phyloP scores from a whole-genome alignment of 2,888 invertebrate species.

The Nebria salina region DNA sequence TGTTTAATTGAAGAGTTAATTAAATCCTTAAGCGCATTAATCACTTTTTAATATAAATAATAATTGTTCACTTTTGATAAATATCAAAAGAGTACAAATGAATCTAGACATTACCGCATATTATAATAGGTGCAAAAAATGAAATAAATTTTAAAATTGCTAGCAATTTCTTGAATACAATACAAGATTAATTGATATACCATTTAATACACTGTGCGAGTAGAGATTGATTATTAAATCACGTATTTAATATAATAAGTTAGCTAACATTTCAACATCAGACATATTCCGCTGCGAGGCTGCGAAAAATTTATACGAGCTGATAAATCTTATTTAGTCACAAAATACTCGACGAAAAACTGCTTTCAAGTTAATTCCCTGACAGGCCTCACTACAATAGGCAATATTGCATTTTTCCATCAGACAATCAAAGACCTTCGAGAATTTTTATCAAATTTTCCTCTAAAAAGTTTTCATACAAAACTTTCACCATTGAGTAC shows the following conservation, averaged over 20 bases:
- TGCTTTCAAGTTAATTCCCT: not conserved
- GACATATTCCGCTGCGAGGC: not conserved
- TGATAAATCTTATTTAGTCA: not conserved
- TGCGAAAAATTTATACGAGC: not conserved
- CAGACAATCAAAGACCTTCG: not conserved
- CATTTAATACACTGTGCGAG: not conserved
- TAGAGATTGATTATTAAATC: not conserved
- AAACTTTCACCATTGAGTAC: not conserved
- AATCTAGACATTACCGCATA: not conserved
- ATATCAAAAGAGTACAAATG: not conserved
- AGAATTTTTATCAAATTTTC: not conserved
- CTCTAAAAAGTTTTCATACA: not conserved
- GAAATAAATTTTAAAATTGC: not conserved
- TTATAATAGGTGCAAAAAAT: not conserved
- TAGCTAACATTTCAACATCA: not conserved
- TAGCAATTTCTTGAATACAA: not conserved
- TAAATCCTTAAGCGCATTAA: not conserved
- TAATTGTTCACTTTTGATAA: not conserved
- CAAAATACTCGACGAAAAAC: not conserved
- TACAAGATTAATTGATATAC: not conserved
- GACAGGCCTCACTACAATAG: not conserved
- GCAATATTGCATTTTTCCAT: not conserved
- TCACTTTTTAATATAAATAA: not conserved
- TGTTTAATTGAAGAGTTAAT: not conserved
- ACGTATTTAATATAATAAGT: slow-evolving; percentile 1